Conservation (phyloP, 2,888 invertebrate genomes). For the Limnephilus rhombicus region DNA sequence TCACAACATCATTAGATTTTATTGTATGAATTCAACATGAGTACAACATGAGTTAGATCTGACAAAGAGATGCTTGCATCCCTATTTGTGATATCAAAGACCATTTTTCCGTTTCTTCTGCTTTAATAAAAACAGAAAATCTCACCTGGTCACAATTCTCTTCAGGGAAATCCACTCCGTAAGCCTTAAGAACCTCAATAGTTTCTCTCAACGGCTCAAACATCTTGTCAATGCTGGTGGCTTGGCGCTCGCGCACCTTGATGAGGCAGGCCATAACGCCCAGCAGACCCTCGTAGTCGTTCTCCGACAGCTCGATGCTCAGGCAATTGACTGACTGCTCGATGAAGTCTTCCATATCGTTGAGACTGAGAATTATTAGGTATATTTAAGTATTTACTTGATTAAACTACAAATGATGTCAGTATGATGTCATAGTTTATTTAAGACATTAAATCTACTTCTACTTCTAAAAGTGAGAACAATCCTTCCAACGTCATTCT, state of each 20-base stretch:
- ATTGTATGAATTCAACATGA: no score
- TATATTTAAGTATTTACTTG: no score
- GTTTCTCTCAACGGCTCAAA: constrained; percentile 93
- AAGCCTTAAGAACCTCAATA: constrained; percentile 89
- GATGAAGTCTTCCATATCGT: constrained; percentile 88
- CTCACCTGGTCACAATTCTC: constrained; percentile 84
- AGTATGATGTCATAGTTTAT: no score
- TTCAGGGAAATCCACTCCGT: constrained; percentile 92
- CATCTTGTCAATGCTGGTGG: constrained; percentile 87
- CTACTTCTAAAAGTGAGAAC: no score
- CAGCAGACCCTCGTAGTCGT: constrained; percentile 91
- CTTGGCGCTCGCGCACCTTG: constrained; percentile 85
- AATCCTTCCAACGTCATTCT: no score
- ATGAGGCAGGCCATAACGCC: constrained; percentile 90
- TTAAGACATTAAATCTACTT: no score
- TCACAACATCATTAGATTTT: no score
- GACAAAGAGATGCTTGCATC: no score
- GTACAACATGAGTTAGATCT: no score
- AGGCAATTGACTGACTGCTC: constrained; percentile 85
- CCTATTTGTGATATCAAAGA: no score
- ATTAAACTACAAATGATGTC: no score
- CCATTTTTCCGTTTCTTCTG: background rate
- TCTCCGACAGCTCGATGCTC: constrained; percentile 85
- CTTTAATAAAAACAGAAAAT: background rate
- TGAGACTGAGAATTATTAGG: constrained; percentile 76